Conservation (phyloP, 2,797 vertebrate genomes). For the Trachops cirrhosus region DNA sequence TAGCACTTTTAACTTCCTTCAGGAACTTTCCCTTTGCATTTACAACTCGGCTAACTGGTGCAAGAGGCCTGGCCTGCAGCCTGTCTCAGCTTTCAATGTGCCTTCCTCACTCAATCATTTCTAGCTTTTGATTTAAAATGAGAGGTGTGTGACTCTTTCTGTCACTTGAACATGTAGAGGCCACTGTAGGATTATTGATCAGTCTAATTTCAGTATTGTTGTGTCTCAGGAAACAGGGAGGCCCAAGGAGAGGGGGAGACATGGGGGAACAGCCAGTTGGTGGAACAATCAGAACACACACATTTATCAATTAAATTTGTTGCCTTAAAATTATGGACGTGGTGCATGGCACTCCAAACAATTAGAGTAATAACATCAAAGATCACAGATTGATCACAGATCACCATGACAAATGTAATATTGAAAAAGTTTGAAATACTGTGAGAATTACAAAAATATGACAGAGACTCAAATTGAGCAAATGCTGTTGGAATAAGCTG, state of each 20-base stretch:
- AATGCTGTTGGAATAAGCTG: neutral
- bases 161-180: neutral
- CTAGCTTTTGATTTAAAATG: neutral
- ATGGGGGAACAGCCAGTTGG: neutral
- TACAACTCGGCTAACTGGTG: neutral
- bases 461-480: neutral
- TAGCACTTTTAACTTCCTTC: neutral
- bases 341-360: neutral
- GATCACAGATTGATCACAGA: neutral
- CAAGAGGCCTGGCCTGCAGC: neutral
- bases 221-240: neutral
- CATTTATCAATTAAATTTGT: neutral
- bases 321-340: neutral
- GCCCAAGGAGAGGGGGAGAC: no score
- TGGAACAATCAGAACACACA: neutral
- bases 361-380: neutral
- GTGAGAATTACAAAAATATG: neutral
- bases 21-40: neutral
- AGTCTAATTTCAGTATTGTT: neutral
- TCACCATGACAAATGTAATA: neutral
- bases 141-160: neutral
- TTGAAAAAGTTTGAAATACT: neutral
- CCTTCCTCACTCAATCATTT: neutral
- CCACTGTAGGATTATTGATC: neutral
- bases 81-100: neutral